Base-by-base conservation (phyloP, 1,140 invertebrate species). In the Megathymus violae region DNA sequence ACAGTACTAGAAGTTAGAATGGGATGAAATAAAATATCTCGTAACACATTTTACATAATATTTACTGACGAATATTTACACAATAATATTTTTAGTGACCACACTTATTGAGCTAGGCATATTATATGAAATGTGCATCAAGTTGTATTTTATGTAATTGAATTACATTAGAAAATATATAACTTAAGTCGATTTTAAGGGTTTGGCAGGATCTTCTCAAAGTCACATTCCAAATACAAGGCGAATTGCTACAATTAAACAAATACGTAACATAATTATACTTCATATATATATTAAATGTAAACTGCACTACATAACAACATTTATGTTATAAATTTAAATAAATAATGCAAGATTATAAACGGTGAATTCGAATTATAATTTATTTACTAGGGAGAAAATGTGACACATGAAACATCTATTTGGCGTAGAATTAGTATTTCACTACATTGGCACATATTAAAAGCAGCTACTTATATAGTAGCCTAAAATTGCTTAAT, bases 61-160 rank as follows among this genome's bases (percentile, higher is more conserved):
- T 88, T 54, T 88, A 90, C 78, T 84, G 84, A 83, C 74, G 80
- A n/a, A 86, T 90, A 90, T 90, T 88, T 90, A 90, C 88, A 90
- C 77, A 85, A 83, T 88, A 80, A 74, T n/a, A n/a, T n/a, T 85
- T 83, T 85, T 71, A 86, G 88, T 90, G 85, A 90, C 83, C 82
- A 87, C 84, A 89, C 85, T 88, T 88, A 88, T 88, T 88, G 85
- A 89, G 83, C 85, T 90, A 90, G 80, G 80, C 79, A 68, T 86
- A 85, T 80, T 78, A 76, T 88, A 87, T 83, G 88, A 90, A 90
- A 86, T 82, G 88, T 90, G 88, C 88, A 86, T 83, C 73, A 84
- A 85, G 71, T 80, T 79, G n/a, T 67, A 67, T 71, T 71, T 59
- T 71, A 82, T 88, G 78, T 88, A 88, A 88, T 88, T 75, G 71